A percentile compares a stretch with the other conserved stretches of the same genome.
phyloP scores from a whole-genome alignment of 2,797 vertebrate genomes.

The Limnodromus scolopaceus region DNA sequence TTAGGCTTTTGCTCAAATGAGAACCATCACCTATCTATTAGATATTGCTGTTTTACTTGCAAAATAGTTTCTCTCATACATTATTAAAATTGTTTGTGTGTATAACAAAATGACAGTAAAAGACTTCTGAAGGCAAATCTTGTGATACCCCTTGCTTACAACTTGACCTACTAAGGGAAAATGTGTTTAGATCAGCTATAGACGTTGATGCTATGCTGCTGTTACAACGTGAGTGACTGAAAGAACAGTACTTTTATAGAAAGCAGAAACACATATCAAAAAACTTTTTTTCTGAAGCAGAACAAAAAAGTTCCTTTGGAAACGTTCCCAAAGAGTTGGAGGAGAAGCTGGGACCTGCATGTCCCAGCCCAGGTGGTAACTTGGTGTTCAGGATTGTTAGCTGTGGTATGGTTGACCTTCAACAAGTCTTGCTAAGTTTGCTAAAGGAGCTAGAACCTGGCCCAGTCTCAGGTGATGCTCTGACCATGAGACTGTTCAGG shows the following conservation, averaged over 20 bases:
- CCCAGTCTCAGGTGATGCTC: neutral
- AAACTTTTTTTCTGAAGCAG: neutral
- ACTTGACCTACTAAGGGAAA: neutral
- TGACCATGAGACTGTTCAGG: neutral
- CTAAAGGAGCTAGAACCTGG: neutral
- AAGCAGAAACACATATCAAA: neutral
- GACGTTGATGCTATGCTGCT: neutral
- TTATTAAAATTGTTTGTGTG: neutral
- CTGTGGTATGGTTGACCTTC: neutral
- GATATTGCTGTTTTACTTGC: neutral
- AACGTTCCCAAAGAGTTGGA: neutral
- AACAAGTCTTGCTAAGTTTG: neutral
- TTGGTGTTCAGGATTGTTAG: neutral
- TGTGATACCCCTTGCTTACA: neutral
- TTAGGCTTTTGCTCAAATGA: neutral
- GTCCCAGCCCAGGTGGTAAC: neutral
- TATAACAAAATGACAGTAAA: neutral
- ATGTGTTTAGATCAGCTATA: neutral
- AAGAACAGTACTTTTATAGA: neutral
- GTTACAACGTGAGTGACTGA: neutral
- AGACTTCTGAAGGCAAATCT: neutral
- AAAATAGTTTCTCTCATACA: neutral
- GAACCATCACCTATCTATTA: neutral
- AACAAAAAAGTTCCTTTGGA: neutral
- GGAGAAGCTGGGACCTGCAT: neutral